A percentile compares a stretch with the other conserved stretches of the same genome.
Conservation (phyloP, 1,140 invertebrate species). For the Aphis craccivora region DNA sequence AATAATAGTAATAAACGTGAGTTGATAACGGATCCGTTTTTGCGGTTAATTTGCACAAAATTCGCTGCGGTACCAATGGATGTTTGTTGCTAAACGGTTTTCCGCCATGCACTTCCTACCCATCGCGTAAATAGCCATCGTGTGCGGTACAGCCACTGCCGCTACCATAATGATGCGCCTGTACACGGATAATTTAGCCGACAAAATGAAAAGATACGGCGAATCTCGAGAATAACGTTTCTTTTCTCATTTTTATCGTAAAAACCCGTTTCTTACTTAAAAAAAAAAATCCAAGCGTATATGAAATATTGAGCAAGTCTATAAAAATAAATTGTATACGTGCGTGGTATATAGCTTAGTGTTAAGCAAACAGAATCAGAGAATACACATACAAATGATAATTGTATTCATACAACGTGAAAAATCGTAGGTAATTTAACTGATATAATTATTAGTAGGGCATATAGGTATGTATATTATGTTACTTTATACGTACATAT, state of each 20-base stretch:
- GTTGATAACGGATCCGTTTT: slow-evolving; percentile 44
- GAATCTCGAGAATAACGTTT: slow-evolving; percentile 30
- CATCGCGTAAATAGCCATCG: not conserved
- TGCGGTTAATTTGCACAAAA: slow-evolving; percentile 46
- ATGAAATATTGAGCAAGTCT: slow-evolving; percentile 5
- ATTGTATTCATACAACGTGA: not conserved
- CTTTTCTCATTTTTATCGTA: not conserved
- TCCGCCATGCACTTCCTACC: not conserved
- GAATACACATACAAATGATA: not conserved
- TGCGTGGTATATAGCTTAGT: not conserved
- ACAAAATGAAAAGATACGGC: slow-evolving; percentile 13
- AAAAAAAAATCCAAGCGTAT: not conserved
- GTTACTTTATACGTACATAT: not conserved
- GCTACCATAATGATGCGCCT: not conserved
- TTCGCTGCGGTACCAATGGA: slow-evolving; percentile 23
- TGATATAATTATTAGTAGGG: not conserved
- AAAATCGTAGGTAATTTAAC: slow-evolving; percentile 1
- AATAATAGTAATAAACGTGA: not conserved
- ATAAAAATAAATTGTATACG: slow-evolving; percentile 8
- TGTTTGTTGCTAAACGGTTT: slow-evolving; percentile 40
- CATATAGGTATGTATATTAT: not conserved
- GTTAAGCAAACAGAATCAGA: not conserved
- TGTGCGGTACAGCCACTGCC: not conserved
- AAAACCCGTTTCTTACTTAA: slow-evolving; percentile 16
- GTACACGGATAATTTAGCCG: slow-evolving; percentile 35